These are phyloP conservation scores for Megaceryle alcyon DNA, from an alignment of 2,797 vertebrate species.

Conservation along the genomic window DNA sequence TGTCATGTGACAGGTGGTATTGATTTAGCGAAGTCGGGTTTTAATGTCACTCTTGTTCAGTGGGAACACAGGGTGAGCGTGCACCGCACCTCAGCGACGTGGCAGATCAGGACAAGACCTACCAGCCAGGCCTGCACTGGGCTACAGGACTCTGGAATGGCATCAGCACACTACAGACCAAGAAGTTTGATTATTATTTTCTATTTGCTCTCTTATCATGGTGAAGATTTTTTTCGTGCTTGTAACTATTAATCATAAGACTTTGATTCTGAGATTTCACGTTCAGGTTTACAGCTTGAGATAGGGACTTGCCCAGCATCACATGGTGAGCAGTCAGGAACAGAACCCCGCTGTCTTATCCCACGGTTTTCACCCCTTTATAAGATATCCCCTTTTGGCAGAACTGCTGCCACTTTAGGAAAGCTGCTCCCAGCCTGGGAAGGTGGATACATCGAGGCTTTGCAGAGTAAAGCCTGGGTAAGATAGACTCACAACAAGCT, in stretches of 20 bases:
- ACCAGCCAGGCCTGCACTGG: neutral
- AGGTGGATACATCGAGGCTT: neutral
- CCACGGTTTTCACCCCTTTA: neutral
- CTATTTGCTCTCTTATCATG: neutral
- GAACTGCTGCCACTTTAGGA: neutral
- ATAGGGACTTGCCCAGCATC: neutral
- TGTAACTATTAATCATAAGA: neutral
- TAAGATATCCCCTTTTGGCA: neutral
- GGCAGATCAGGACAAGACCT: neutral
- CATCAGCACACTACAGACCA: neutral
- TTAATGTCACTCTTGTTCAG: constrained; percentile 1
- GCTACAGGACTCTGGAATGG: neutral
- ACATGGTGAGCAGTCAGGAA: fast-evolving
- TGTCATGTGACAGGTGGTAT: constrained; percentile 31
- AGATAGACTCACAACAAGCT: neutral
- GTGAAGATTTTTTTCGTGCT: neutral
- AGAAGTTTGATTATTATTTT: neutral
- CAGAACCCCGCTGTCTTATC: neutral
- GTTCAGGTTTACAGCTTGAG: neutral
- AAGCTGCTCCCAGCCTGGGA: neutral
- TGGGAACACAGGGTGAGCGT: neutral
- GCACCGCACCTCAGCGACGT: neutral
- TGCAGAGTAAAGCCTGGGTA: neutral
- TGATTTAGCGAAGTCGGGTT: neutral
- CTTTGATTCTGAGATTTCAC: neutral